Conservation (phyloP, 1,140 invertebrate genomes). For the Planococcus citri region DNA sequence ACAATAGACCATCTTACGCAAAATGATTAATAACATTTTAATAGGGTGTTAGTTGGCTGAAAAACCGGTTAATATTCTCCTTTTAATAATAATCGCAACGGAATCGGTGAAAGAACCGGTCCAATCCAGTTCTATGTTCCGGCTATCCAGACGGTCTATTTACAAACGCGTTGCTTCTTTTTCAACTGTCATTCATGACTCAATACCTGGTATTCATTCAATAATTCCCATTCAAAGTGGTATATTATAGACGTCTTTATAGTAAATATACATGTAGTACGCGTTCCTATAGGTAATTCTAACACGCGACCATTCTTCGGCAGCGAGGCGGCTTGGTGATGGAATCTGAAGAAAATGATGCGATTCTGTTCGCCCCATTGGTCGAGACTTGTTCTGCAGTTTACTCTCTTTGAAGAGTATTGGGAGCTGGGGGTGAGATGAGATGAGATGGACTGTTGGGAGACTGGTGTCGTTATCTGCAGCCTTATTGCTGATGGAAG, state of each 20-base stretch:
- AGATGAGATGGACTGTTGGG: no score
- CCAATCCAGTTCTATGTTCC: conserved; percentile 13
- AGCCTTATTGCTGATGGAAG: no score
- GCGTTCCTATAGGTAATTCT: no score
- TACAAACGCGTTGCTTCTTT: conserved; percentile 16
- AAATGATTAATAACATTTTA: conserved; percentile 20
- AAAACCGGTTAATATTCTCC: conserved; percentile 18
- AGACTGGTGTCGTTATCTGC: no score
- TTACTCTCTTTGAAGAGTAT: no score
- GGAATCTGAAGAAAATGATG: no score
- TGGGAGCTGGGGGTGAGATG: no score
- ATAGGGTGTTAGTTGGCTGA: conserved; percentile 15
- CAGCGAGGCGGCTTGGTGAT: no score
- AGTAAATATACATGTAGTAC: background rate
- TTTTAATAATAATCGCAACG: conserved; percentile 19
- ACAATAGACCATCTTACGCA: conserved; percentile 17
- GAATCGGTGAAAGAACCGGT: conserved; percentile 17
- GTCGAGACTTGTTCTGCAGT: no score
- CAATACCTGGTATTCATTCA: conserved; percentile 17
- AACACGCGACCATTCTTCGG: conserved; percentile 10
- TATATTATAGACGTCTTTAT: conserved; percentile 10
- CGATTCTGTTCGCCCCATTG: no score
- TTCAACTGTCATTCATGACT: conserved; percentile 17
- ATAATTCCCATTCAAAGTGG: conserved; percentile 2
- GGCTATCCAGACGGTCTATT: conserved; percentile 19